phyloP scores from a whole-genome alignment of 2,888 invertebrate species.

The Pharmacophagus antenor region DNA sequence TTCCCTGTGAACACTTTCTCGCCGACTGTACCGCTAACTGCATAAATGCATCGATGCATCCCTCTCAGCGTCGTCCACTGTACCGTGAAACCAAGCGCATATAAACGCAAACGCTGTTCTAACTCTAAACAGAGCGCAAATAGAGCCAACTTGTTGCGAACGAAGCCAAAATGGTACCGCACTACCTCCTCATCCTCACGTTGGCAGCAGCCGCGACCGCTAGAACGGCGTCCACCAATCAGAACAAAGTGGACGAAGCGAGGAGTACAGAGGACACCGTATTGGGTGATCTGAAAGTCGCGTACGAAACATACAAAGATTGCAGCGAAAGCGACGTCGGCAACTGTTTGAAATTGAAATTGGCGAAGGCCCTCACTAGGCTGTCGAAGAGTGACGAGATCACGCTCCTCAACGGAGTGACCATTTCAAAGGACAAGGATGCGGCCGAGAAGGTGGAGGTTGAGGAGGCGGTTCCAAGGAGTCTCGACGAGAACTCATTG shows the following conservation, averaged over 20 bases:
- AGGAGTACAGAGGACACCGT: slow-evolving; percentile 71
- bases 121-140: slow-evolving; percentile 71
- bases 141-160: slow-evolving; percentile 64
- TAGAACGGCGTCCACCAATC: slow-evolving; percentile 74
- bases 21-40: slow-evolving; percentile 50
- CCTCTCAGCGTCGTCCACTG: slow-evolving; percentile 67
- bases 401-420: slow-evolving; percentile 86
- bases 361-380: slow-evolving; percentile 88
- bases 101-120: slow-evolving; percentile 71
- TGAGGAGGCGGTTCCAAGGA: slow-evolving; percentile 87
- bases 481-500: slow-evolving; percentile 86
- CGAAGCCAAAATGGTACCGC: slow-evolving; percentile 77
- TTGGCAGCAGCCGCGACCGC: slow-evolving; percentile 76
- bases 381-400: slow-evolving; percentile 85
- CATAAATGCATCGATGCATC: slow-evolving; percentile 75
- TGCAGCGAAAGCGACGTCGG: slow-evolving; percentile 86
- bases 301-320: slow-evolving; percentile 90
- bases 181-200: slow-evolving; percentile 81
- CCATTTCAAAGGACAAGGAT: slow-evolving; percentile 84
- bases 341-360: slow-evolving; percentile 89
- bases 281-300: slow-evolving; percentile 85
- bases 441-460: slow-evolving; percentile 79
- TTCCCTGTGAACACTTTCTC: slow-evolving; percentile 33
- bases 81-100: slow-evolving; percentile 77
- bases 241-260: slow-evolving; percentile 68